phyloP scores from a whole-genome alignment of 2,888 invertebrate genomes.

The Acrobeloides nanus region DNA sequence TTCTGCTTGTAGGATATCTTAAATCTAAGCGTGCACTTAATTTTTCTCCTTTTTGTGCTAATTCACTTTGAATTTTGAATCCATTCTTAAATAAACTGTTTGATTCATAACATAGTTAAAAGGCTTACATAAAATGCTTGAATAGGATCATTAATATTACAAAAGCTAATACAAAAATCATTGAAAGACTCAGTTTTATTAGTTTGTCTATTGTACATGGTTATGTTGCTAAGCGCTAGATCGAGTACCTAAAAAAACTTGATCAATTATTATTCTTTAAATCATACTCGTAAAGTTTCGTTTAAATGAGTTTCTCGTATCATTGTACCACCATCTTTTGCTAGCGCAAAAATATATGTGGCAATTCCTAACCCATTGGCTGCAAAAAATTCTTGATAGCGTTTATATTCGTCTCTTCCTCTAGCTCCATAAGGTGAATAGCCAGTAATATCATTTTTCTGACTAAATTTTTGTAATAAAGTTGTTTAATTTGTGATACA shows the following conservation, averaged over 20 bases:
- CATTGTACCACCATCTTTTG: conserved; percentile 50
- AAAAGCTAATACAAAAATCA: conserved; percentile 38
- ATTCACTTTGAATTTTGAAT: conserved; percentile 33
- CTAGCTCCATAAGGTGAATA: conserved; percentile 41
- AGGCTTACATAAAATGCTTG: conserved; percentile 39
- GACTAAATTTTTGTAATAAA: conserved; percentile 19
- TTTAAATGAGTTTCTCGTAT: conserved; percentile 38
- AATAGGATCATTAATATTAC: conserved; percentile 39
- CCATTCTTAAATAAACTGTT: conserved; percentile 31
- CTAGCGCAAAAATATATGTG: conserved; percentile 42
- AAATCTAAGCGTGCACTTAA: conserved; percentile 32
- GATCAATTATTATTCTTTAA: conserved; percentile 1
- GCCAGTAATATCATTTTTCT: conserved; percentile 38
- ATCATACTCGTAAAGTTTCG: conserved; percentile 41
- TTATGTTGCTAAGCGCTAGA: conserved; percentile 32
- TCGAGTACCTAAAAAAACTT: conserved; percentile 28
- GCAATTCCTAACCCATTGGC: conserved; percentile 28
- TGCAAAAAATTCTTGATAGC: conserved; percentile 29
- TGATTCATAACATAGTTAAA: neutral
- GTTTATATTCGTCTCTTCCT: conserved; percentile 34
- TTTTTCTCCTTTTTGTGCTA: conserved; percentile 17
- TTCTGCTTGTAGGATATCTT: conserved; percentile 39
- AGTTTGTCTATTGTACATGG: conserved; percentile 23
- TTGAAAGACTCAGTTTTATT: conserved; percentile 29
- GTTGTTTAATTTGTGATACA: too few species aligned